phyloP scores from a whole-genome alignment of 2,888 invertebrate species.

The Meteorus cinctellus region DNA sequence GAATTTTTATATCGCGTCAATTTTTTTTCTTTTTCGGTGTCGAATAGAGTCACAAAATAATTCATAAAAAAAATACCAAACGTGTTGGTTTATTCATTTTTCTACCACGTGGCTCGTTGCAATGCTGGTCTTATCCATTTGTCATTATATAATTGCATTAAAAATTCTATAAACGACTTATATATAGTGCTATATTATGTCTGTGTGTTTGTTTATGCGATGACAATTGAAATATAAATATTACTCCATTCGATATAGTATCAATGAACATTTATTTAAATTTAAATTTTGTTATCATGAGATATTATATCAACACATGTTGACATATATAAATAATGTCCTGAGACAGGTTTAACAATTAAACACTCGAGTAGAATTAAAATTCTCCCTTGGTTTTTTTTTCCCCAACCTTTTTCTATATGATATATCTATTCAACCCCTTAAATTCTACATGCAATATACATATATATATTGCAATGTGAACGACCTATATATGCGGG shows the following conservation, averaged over 20 bases:
- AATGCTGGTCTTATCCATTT: constrained; percentile 42
- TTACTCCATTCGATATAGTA: not conserved
- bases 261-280: constrained; percentile 27
- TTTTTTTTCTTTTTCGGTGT: too few species aligned
- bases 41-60: not conserved
- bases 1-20: too few species aligned
- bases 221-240: constrained; percentile 5
- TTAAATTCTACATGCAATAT: constrained; percentile 28
- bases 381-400: not conserved
- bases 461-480: not conserved
- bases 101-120: constrained; percentile 48
- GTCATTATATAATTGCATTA: constrained; percentile 49
- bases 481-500: constrained; percentile 3
- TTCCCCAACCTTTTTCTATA: not conserved
- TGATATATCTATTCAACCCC: constrained; percentile 15
- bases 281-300: constrained; percentile 22
- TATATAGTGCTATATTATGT: constrained; percentile 29
- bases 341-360: not conserved
- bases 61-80: not conserved
- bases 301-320: constrained; percentile 6
- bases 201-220: not conserved
- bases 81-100: constrained; percentile 31
- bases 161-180: constrained; percentile 29
- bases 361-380: not conserved
- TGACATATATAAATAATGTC: constrained; percentile 13